phyloP scores from a whole-genome alignment of 2,888 invertebrate species.

The Latrodectus elegans region DNA sequence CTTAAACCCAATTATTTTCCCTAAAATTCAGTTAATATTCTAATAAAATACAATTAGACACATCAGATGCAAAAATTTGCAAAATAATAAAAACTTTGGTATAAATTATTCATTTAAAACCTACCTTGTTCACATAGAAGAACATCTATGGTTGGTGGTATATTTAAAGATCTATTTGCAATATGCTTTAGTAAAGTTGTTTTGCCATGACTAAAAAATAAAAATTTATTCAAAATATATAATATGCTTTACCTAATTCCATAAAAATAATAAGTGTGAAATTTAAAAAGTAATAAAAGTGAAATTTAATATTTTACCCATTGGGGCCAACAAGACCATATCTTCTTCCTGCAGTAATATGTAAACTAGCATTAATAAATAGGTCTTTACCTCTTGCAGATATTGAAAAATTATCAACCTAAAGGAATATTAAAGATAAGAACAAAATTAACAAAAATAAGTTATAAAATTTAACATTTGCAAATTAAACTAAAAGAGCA shows the following conservation, averaged over 20 bases:
- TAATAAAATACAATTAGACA: too few relatives aligned
- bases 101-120: conserved; percentile 9
- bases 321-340: conserved; percentile 99
- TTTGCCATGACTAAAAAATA: conserved; percentile 88
- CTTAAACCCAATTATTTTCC: too few relatives aligned
- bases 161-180: conserved; percentile 89
- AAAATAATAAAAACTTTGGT: too few relatives aligned
- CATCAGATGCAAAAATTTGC: too few relatives aligned
- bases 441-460: background rate
- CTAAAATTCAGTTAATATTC: too few relatives aligned
- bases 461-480: background rate
- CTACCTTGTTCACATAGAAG: conserved; percentile 91
- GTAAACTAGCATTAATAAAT: conserved; percentile 94
- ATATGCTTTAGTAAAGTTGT: conserved; percentile 96
- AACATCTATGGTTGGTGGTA: conserved; percentile 97
- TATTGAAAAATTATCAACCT: conserved; percentile 94
- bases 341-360: conserved; percentile 93
- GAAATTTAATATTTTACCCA: conserved; percentile 79
- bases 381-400: conserved; percentile 97
- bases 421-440: conserved; percentile 48
- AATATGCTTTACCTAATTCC: background rate
- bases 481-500: too few relatives aligned
- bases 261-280: background rate
- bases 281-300: background rate
- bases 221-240: background rate